Evolutionary conservation across 1,140 invertebrate genomes (phyloP).

Genomic region (Caenorhabditis latens): DNA sequence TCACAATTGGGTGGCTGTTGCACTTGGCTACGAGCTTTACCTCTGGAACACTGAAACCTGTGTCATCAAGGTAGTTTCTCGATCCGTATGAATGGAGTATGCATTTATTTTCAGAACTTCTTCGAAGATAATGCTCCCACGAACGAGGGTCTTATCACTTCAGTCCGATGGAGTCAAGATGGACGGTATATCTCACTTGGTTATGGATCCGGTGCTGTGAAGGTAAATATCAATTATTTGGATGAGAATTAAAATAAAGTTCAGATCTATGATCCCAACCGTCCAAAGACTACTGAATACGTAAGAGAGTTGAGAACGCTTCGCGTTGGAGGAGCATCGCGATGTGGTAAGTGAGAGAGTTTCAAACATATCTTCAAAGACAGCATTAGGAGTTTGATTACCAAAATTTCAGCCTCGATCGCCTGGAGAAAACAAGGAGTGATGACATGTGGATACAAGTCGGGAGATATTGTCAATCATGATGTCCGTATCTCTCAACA

Average conservation of each 20-base stretch:
- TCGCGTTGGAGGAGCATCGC: background rate
- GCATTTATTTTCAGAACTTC: slow-evolving; percentile 5
- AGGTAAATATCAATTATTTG: slow-evolving; percentile 6
- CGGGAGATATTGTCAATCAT: slow-evolving; percentile 60
- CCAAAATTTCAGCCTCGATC: background rate
- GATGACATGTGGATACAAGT: slow-evolving; percentile 55
- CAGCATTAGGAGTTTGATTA: background rate
- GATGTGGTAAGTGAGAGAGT: slow-evolving; percentile 7
- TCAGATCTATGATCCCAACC: slow-evolving; percentile 57
- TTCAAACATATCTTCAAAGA: too few relatives aligned
- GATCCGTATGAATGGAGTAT: background rate
- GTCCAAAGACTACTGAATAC: slow-evolving; percentile 4
- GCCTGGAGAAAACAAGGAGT: slow-evolving; percentile 45
- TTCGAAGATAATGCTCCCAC: slow-evolving; percentile 45
- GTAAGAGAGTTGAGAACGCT: slow-evolving; percentile 56
- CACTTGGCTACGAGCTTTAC: slow-evolving; percentile 52
- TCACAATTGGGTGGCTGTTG: slow-evolving; percentile 57
- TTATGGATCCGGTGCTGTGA: slow-evolving; percentile 53
- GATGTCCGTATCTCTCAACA: slow-evolving; percentile 55
- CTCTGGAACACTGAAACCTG: slow-evolving; percentile 60
- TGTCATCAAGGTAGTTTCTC: slow-evolving; percentile 46
- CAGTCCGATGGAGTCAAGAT: slow-evolving; percentile 60
- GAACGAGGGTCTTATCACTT: slow-evolving; percentile 49
- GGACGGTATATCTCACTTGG: slow-evolving; percentile 54
- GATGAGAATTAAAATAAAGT: background rate